These are phyloP conservation scores for Crocallis elinguaria DNA, from an alignment of 2,888 invertebrate genomes.

Conservation along the genomic window DNA sequence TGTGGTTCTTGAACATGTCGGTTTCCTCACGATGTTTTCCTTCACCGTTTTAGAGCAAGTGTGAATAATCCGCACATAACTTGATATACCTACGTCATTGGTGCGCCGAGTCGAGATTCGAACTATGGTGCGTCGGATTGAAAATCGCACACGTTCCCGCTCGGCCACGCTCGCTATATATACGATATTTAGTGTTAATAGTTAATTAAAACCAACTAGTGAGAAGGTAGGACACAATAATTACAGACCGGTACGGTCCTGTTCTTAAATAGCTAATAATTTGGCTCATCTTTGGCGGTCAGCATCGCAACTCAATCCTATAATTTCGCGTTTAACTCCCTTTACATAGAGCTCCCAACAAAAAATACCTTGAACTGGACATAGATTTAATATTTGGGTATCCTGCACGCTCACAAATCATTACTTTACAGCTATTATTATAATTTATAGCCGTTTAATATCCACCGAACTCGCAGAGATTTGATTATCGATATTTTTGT, in stretches of 20 bases:
- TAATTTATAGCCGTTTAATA: slow-evolving; percentile 84
- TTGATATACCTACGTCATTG: no score
- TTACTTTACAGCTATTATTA: slow-evolving; percentile 78
- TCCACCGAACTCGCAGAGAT: slow-evolving; percentile 70
- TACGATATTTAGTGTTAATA: neutral
- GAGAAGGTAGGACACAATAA: slow-evolving; percentile 18
- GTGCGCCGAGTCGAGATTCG: no score
- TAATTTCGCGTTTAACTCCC: slow-evolving; percentile 40
- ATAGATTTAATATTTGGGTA: slow-evolving; percentile 36
- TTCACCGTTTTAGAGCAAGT: no score
- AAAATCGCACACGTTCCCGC: no score
- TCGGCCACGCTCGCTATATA: no score
- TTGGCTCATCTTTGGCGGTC: slow-evolving; percentile 56
- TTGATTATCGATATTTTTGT: slow-evolving; percentile 78
- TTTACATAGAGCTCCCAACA: slow-evolving; percentile 36
- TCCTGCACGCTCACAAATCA: slow-evolving; percentile 56
- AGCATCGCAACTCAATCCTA: slow-evolving; percentile 44
- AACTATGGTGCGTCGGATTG: no score
- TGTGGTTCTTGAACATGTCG: no score
- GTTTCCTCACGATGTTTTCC: no score
- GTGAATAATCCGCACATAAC: no score
- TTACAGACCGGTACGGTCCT: slow-evolving; percentile 42
- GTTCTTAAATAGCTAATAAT: slow-evolving; percentile 47
- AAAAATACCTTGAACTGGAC: slow-evolving; percentile 39
- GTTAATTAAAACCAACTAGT: neutral